Conservation (phyloP, 2,113 vertebrate species). For the Greenwoodochromis staneri region DNA sequence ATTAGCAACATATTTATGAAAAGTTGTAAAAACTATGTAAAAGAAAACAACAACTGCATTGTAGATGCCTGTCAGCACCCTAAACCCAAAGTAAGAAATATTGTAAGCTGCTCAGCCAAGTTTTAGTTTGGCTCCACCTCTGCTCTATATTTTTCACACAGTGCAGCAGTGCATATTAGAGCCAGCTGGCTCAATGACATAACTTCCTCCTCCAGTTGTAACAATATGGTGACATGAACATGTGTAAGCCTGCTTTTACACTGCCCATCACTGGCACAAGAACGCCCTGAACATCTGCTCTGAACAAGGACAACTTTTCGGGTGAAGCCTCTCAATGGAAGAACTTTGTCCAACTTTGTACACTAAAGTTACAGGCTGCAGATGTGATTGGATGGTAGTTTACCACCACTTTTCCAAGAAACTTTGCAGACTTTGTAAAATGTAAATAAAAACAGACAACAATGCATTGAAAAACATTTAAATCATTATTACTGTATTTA, state of each 20-base stretch:
- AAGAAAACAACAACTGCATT: neutral
- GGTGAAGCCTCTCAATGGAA: neutral
- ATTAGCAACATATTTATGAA: neutral
- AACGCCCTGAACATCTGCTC: slow-evolving; percentile 56
- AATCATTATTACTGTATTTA: neutral
- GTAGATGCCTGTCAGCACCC: neutral
- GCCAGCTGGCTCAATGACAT: slow-evolving; percentile 66
- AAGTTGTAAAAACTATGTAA: neutral
- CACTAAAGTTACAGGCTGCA: neutral
- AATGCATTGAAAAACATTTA: neutral
- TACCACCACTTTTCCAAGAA: neutral
- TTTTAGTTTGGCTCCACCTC: slow-evolving; percentile 17
- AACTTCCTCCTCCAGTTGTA: slow-evolving; percentile 58
- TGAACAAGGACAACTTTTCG: slow-evolving; percentile 9
- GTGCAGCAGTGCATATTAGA: slow-evolving; percentile 23
- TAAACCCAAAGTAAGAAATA: neutral
- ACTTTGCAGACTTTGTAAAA: neutral
- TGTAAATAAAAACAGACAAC: neutral
- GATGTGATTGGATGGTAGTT: neutral
- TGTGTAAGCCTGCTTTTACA: slow-evolving; percentile 52
- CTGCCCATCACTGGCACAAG: slow-evolving; percentile 65
- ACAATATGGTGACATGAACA: slow-evolving; percentile 54
- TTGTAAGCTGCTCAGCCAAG: neutral
- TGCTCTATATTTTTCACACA: slow-evolving; percentile 41
- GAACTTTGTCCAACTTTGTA: neutral